A percentile compares a stretch with the other conserved stretches of the same genome.
Evolutionary conservation across 2,113 vertebrate species (phyloP).

Genomic region (Gambusia affinis): DNA sequence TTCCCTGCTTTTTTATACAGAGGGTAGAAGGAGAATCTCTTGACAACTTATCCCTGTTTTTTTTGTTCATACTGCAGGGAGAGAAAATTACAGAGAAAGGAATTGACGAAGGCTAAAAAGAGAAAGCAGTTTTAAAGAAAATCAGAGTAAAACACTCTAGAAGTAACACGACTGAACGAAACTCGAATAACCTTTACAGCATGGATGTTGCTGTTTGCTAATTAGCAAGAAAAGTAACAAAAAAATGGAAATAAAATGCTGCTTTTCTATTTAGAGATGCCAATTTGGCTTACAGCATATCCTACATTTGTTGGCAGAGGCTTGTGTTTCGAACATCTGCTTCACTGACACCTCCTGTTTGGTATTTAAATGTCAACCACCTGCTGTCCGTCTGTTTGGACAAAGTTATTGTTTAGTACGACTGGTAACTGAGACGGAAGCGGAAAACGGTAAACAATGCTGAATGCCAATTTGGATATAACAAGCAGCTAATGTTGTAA

Average conservation of each 20-base stretch:
- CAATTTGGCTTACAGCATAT: neutral
- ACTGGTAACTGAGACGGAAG: conserved; percentile 22
- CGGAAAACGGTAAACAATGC: conserved; percentile 10
- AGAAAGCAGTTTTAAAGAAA: conserved; percentile 4
- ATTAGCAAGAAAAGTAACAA: neutral
- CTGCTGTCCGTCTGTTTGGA: conserved; percentile 33
- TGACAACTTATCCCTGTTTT: conserved; percentile 53
- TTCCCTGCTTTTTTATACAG: conserved; percentile 41
- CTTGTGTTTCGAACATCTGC: conserved; percentile 38
- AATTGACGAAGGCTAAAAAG: conserved; percentile 28
- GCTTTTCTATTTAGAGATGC: neutral
- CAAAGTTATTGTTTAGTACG: conserved; percentile 22
- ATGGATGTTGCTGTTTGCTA: neutral
- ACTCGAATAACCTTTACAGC: conserved; percentile 4
- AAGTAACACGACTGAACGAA: neutral
- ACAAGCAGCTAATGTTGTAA: neutral
- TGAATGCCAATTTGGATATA: conserved; percentile 19
- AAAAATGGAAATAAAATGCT: neutral
- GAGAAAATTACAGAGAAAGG: conserved; percentile 15
- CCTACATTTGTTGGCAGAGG: neutral
- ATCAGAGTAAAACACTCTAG: conserved; percentile 1
- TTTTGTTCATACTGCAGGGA: conserved; percentile 28
- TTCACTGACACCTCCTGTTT: conserved; percentile 25
- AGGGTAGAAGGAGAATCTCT: conserved; percentile 30
- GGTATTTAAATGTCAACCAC: conserved; percentile 43